phyloP scores from a whole-genome alignment of 2,888 invertebrate species.

The Melieria omissa region DNA sequence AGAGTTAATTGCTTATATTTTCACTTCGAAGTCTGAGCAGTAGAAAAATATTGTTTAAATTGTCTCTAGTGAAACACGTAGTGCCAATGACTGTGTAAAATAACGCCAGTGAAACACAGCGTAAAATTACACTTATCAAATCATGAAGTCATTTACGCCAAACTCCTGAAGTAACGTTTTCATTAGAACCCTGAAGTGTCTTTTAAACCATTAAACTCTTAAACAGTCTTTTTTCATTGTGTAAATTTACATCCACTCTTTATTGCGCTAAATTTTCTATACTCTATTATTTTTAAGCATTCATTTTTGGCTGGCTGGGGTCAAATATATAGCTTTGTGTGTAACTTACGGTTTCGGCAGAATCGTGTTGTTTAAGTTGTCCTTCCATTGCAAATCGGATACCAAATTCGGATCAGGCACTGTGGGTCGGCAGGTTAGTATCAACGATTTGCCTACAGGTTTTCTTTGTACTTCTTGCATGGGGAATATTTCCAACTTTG shows the following conservation, averaged over 20 bases:
- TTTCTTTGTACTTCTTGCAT: slow-evolving; percentile 76
- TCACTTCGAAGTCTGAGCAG: too few relatives aligned
- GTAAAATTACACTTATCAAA: too few relatives aligned
- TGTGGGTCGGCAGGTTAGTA: slow-evolving; percentile 81
- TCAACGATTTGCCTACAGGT: slow-evolving; percentile 79
- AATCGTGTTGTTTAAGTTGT: slow-evolving; percentile 77
- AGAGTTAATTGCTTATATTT: too few relatives aligned
- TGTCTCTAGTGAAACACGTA: too few relatives aligned
- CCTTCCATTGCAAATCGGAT: slow-evolving; percentile 82
- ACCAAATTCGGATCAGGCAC: slow-evolving; percentile 76
- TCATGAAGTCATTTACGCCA: too few relatives aligned
- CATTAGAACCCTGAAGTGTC: too few relatives aligned
- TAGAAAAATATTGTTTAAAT: too few relatives aligned
- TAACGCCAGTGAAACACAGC: too few relatives aligned
- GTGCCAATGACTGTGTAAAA: too few relatives aligned
- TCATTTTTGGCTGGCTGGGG: neutral
- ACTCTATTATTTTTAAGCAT: neutral
- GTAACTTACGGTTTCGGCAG: slow-evolving; percentile 74
- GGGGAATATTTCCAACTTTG: slow-evolving; percentile 77
- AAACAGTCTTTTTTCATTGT: too few relatives aligned
- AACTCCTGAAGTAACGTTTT: too few relatives aligned
- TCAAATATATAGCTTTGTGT: neutral
- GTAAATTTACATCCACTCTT: neutral
- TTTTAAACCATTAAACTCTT: too few relatives aligned
- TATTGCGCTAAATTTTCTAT: neutral